Percentiles rank a stretch among this genome's conserved stretches.
phyloP scores from a whole-genome alignment of 1,140 invertebrate genomes.

The Pentalonia nigronervosa region DNA sequence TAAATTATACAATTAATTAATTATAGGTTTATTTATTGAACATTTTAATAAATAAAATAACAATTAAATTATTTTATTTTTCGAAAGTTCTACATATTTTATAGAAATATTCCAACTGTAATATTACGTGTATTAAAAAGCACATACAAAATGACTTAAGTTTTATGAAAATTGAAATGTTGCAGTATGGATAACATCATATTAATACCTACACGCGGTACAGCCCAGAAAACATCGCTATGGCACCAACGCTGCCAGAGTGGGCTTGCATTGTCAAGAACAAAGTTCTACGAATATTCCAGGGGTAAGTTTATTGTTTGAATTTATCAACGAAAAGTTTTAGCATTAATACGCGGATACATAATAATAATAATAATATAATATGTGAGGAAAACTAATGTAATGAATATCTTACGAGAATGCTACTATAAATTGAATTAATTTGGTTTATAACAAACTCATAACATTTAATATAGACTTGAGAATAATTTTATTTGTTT shows the following conservation, averaged over 20 bases:
- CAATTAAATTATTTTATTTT: not conserved
- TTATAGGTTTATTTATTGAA: no score
- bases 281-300: slow-evolving; percentile 43
- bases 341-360: not conserved
- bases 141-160: not conserved
- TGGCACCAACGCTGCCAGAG: slow-evolving; percentile 52
- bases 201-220: not conserved
- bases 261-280: slow-evolving; percentile 56
- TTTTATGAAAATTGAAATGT: not conserved
- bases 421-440: not conserved
- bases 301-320: slow-evolving; percentile 29
- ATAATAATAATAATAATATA: not conserved
- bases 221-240: slow-evolving; percentile 52
- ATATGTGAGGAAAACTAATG: not conserved
- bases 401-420: not conserved
- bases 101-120: no score
- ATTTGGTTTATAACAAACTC: not conserved
- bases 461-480: not conserved
- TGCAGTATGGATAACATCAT: slow-evolving; percentile 55
- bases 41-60: not conserved
- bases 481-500: not conserved
- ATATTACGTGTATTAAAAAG: not conserved
- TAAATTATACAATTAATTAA: not conserved
- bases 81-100: no score
- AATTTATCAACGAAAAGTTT: not conserved